Percentiles rank a stretch among this genome's conserved stretches.
Conservation (phyloP, 2,888 invertebrate species). For the Dromius quadrimaculatus region DNA sequence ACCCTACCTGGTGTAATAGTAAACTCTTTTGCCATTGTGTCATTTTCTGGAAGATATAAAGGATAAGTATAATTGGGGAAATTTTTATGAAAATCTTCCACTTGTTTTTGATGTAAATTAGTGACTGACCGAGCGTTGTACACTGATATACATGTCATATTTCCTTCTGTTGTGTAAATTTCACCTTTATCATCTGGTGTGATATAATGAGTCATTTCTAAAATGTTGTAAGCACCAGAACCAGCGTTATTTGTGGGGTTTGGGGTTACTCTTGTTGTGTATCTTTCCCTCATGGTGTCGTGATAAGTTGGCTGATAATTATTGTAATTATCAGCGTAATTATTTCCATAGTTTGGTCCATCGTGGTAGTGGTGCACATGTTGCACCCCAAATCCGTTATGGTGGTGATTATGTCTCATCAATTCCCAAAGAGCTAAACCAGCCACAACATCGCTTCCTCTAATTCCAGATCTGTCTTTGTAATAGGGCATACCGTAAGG, state of each 20-base stretch:
- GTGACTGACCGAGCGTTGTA: not conserved
- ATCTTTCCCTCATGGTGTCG: slow-evolving; percentile 1
- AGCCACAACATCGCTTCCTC: slow-evolving; percentile 13
- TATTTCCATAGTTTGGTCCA: not conserved
- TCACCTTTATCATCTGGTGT: slow-evolving; percentile 9
- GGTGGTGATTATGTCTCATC: slow-evolving; percentile 3
- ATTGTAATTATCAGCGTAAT: not conserved
- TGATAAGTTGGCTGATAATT: slow-evolving; percentile 1
- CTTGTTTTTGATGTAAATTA: not conserved
- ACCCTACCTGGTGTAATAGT: slow-evolving; percentile 2
- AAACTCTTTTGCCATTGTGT: slow-evolving; percentile 4
- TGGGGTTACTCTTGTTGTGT: not conserved
- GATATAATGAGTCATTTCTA: slow-evolving; percentile 26
- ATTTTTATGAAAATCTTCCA: slow-evolving; percentile 1
- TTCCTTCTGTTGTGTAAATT: not conserved
- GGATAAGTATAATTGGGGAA: slow-evolving; percentile 3
- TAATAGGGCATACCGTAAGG: slow-evolving; percentile 19
- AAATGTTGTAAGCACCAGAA: slow-evolving; percentile 18
- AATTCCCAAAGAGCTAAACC: slow-evolving; percentile 37
- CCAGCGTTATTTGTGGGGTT: not conserved
- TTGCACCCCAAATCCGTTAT: too few species aligned
- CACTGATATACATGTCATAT: slow-evolving; percentile 8
- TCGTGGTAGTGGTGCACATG: not conserved
- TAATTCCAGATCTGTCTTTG: slow-evolving; percentile 14
- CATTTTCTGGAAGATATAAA: slow-evolving; percentile 4